A percentile compares a stretch with the other conserved stretches of the same genome.
Evolutionary conservation across 2,888 invertebrate genomes (phyloP).

Genomic region (Sympetrum striolatum): DNA sequence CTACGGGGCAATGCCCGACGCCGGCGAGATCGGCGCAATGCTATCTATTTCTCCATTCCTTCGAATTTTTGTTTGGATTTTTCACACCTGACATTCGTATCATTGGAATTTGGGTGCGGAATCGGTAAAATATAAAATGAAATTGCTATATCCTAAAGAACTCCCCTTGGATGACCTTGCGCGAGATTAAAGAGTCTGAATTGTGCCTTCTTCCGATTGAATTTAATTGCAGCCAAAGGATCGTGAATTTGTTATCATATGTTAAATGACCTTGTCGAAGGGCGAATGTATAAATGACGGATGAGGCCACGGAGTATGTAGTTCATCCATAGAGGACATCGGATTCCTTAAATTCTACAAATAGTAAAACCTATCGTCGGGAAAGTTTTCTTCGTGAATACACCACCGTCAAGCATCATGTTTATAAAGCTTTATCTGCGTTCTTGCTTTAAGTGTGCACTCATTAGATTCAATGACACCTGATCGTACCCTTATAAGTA

Average conservation of each 20-base stretch:
- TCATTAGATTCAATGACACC: too few species aligned
- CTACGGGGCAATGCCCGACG: neutral
- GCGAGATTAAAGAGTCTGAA: neutral
- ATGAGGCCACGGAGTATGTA: neutral
- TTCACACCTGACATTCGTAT: neutral
- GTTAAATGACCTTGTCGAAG: neutral
- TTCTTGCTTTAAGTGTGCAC: too few species aligned
- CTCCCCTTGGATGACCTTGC: conserved; percentile 34
- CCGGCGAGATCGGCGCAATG: too few species aligned
- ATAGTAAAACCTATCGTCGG: too few species aligned
- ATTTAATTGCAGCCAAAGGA: neutral
- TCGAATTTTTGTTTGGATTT: too few species aligned
- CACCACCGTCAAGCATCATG: too few species aligned
- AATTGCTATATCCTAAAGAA: neutral
- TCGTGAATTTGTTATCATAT: neutral
- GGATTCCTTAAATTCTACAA: too few species aligned
- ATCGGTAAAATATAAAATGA: neutral
- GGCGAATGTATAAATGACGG: neutral
- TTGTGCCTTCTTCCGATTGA: neutral
- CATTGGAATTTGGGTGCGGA: too few species aligned
- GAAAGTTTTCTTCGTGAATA: too few species aligned
- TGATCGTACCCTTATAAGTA: too few species aligned
- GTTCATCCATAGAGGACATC: neutral
- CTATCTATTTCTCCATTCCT: too few species aligned
- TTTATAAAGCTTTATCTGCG: too few species aligned